phyloP scores from a whole-genome alignment of 2,888 invertebrate species.

The Hypena proboscidalis region DNA sequence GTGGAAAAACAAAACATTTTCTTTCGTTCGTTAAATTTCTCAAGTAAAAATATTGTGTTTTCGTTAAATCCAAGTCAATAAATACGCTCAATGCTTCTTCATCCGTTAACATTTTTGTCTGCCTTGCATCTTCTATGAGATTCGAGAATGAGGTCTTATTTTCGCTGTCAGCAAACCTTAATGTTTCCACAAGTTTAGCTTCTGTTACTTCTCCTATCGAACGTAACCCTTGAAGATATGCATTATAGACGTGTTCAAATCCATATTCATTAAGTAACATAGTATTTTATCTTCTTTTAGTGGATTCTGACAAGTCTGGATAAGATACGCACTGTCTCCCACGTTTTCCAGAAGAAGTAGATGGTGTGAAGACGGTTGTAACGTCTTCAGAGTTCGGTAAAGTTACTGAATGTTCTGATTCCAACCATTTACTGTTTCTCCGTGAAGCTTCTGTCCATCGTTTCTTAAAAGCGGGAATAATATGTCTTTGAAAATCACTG shows the following conservation, averaged over 20 bases:
- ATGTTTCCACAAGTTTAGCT: constrained; percentile 12
- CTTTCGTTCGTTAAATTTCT: constrained; percentile 2
- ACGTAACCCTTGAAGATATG: constrained; percentile 1
- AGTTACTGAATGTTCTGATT: not conserved
- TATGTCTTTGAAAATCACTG: not conserved
- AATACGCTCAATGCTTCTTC: constrained; percentile 14
- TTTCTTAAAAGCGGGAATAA: not conserved
- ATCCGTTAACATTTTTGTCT: constrained; percentile 7
- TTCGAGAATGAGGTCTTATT: too few relatives aligned
- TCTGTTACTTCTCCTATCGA: constrained; percentile 1
- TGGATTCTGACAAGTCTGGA: constrained; percentile 5
- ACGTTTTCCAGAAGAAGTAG: constrained; percentile 6
- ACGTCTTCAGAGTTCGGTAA: not conserved
- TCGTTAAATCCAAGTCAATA: constrained; percentile 19
- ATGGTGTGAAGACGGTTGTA: constrained; percentile 1
- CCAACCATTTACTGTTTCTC: not conserved
- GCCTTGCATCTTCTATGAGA: too few relatives aligned
- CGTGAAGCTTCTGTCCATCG: not conserved
- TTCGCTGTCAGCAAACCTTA: constrained; percentile 8
- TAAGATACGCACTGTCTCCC: constrained; percentile 5
- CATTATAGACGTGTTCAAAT: not conserved
- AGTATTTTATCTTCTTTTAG: constrained; percentile 2
- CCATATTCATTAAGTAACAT: not conserved
- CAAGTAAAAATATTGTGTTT: constrained; percentile 19
- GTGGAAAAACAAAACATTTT: constrained; percentile 9